These are phyloP conservation scores for Acanthurus tractus DNA, from an alignment of 2,797 vertebrate species.

Conservation along the genomic window DNA sequence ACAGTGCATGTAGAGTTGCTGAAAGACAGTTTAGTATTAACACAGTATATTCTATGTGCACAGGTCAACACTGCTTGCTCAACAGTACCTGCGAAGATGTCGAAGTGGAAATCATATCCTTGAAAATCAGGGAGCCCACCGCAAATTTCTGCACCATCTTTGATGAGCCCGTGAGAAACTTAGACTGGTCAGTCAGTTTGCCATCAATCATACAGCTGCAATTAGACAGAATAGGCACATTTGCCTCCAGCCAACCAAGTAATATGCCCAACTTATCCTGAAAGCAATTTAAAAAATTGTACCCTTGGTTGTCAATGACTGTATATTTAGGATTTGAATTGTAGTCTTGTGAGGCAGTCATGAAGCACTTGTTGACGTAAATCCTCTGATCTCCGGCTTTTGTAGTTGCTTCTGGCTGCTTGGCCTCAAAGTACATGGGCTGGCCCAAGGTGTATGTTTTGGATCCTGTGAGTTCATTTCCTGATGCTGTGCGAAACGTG, in stretches of 20 bases:
- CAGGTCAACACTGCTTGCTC: too few species aligned
- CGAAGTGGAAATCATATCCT: not conserved
- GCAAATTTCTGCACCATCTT: conserved; percentile 62
- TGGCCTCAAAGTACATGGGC: conserved; percentile 76
- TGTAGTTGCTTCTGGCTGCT: fast-evolving
- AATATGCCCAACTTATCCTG: not conserved
- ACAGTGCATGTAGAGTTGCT: conserved; percentile 83
- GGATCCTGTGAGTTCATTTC: conserved; percentile 37
- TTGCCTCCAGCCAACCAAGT: fast-evolving
- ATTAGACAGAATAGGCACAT: not conserved
- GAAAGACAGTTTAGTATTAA: not conserved
- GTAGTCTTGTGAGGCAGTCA: conserved; percentile 54
- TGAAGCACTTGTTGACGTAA: conserved; percentile 79
- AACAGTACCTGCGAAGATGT: conserved; percentile 53
- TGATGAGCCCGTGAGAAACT: conserved; percentile 57
- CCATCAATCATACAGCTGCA: conserved; percentile 83
- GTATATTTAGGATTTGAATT: conserved; percentile 48
- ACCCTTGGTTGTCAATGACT: conserved; percentile 81
- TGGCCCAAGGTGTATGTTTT: conserved; percentile 65
- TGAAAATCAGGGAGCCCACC: conserved; percentile 72
- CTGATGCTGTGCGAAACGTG: conserved; percentile 54
- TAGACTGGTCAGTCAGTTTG: conserved; percentile 44
- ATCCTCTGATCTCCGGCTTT: conserved; percentile 22
- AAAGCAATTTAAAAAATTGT: not conserved
- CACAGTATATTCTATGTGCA: not conserved